These are phyloP conservation scores for Netelia melanura DNA, from an alignment of 2,888 invertebrate species.

Conservation along the genomic window DNA sequence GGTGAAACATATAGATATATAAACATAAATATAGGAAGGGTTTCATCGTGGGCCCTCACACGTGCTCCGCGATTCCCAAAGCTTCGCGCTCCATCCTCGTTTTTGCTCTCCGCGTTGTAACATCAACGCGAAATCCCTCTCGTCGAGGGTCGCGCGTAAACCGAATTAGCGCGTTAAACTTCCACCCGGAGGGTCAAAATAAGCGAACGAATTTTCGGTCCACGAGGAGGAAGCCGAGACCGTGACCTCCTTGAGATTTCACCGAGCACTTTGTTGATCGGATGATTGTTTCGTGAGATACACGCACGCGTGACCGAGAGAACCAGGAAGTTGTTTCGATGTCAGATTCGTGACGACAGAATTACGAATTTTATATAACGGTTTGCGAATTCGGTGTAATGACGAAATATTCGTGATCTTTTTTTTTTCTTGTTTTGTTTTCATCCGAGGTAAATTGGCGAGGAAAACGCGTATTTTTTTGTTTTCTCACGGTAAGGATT, in stretches of 20 bases:
- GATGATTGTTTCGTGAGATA: background rate
- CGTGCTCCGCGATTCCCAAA: slow-evolving; percentile 44
- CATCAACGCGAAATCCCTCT: slow-evolving; percentile 35
- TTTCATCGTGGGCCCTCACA: slow-evolving; percentile 57
- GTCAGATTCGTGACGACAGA: slow-evolving; percentile 23
- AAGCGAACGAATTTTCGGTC: slow-evolving; percentile 24
- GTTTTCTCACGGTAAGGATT: slow-evolving; percentile 23
- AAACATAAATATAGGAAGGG: slow-evolving; percentile 22
- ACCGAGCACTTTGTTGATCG: background rate
- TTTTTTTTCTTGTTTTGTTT: background rate
- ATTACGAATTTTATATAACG: slow-evolving; percentile 34
- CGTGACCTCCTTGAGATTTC: slow-evolving; percentile 34
- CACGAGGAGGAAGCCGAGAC: too few species aligned
- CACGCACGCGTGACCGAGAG: background rate
- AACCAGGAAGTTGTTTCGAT: slow-evolving; percentile 13
- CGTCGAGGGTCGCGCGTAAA: slow-evolving; percentile 29
- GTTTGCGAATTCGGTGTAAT: slow-evolving; percentile 25
- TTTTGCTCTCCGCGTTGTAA: slow-evolving; percentile 32
- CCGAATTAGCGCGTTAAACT: slow-evolving; percentile 46
- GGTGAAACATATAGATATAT: background rate
- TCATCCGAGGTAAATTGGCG: slow-evolving; percentile 18
- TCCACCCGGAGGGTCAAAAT: slow-evolving; percentile 20
- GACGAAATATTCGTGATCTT: background rate
- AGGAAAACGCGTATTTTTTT: slow-evolving; percentile 7
- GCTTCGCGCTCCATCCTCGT: slow-evolving; percentile 46